Evolutionary conservation across 2,888 invertebrate genomes (phyloP), one percentile per base, ranked within the genome.

Genomic region (Diplolepis rosae): DNA sequence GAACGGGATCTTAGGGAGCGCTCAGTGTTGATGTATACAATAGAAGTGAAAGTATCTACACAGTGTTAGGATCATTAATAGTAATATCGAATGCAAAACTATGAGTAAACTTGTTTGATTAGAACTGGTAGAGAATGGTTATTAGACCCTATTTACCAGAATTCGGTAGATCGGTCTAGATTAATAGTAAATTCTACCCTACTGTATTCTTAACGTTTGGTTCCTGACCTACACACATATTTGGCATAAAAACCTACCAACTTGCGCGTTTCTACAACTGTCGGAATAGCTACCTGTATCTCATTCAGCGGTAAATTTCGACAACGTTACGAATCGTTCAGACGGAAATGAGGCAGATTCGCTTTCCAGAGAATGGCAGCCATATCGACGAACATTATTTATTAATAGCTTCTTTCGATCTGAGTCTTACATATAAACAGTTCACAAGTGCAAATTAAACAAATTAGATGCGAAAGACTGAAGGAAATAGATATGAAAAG

Each of bases 241-340:
- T 87, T 87, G 87, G 87, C 87, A 87, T 86, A 84, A 83, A 85
- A 84, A 87, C 82, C 85, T 84, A 84, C 81, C 84, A 81, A 82
- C 82, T 81, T 82, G 80, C 82, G 79, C 82, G 77, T 82, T 76
- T 72, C 39, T 39, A 61, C 39, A 35, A 61, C 54, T 39, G 39
- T 61, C 61, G 39, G 22, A 35, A n/a, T 39, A 27, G 39, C 39
- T 61, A 35, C 32, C 56, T 35, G 35, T 61, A 71, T 68, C 76
- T 75, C 71, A n/a, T 52, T 50, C 30, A 35, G 35, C 18, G 30
- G n/a, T 61, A 4, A 61, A 35, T 39, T 61, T 39, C 27, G 39
- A n/a, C 24, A n/a, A 61, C 61, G 7, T 61, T 61, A 39, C 70
- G 66, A 28, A 50, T 69, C 68, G 68, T 69, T 52, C 70, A 35